Evolutionary conservation across 2,797 vertebrate genomes (phyloP), one percentile per base, ranked within the genome.

Genomic region (Myotis planiceps): DNA sequence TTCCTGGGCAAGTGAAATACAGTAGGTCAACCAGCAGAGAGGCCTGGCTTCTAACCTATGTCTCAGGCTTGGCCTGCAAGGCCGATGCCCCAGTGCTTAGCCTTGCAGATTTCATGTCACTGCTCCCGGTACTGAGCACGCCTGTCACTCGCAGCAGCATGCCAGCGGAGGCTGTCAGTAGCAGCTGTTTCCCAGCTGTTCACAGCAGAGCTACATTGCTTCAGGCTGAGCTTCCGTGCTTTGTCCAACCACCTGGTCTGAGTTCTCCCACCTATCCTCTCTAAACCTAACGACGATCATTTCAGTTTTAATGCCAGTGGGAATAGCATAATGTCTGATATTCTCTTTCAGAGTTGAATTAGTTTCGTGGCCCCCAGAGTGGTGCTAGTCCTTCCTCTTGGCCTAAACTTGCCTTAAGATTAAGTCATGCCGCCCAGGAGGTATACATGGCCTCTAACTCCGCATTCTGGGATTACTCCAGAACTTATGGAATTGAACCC

Each of bases 141-240:
- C 71, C 45, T 84, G 68, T 79, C 23, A 0, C 87, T 79, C 69
- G 88, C 84, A 94, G 93, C 76, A 79, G 87, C 9, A 0, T 51
- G 95, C 87, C 95, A 88, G 93, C 3, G 5, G 95, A 96, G 72
- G 39, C 55, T 96, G 87, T 89, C 49, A 86, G 86, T 8, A 78
- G 49, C 89, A 90, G 95, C 96, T 96, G 96, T 95, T 97, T 84
- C 47, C 91, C 96, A 97, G 81, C 94, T 97, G 95, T 97, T 98
- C 68, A 79, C 45, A 95, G 87, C 87, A 86, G 37, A 76, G 58
- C 89, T 88, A 37, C 89, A 42, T 79, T 34, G 86, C 94, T 94
- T 82, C 92, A 72, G 96, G 91, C 94, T 88, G 96, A 96, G 91
- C 86, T 92, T 82, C 79, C 79, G 88, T 60, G 88, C 68, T 74